These are phyloP conservation scores for Diplazon laetatorius DNA, from an alignment of 2,888 invertebrate genomes.

Conservation along the genomic window DNA sequence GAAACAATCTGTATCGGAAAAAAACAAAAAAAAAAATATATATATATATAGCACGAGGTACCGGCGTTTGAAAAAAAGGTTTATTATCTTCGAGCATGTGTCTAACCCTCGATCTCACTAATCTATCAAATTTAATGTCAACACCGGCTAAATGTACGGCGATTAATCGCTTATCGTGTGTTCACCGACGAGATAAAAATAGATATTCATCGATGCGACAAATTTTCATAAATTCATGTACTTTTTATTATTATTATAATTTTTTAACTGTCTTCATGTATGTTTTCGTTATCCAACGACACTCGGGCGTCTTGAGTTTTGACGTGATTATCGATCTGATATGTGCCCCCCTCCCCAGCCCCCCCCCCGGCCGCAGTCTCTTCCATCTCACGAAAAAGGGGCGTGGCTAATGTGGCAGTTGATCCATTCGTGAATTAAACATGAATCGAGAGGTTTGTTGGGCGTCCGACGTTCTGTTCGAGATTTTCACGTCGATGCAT, in stretches of 20 bases:
- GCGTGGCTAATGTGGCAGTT: slow-evolving; percentile 21
- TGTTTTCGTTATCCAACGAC: background rate
- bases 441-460: slow-evolving; percentile 40
- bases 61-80: no score
- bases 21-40: no score
- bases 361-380: background rate
- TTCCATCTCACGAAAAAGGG: background rate
- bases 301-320: slow-evolving; percentile 2
- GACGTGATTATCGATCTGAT: slow-evolving; percentile 5
- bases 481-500: slow-evolving; percentile 3
- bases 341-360: background rate
- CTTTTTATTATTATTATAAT: background rate
- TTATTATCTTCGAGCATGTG: background rate
- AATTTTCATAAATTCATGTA: background rate
- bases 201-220: background rate
- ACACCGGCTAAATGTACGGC: background rate
- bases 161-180: background rate
- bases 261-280: no score
- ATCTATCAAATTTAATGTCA: slow-evolving; percentile 7
- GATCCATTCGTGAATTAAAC: slow-evolving; percentile 44
- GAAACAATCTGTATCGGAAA: no score
- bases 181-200: background rate
- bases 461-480: slow-evolving; percentile 28
- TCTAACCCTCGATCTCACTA: background rate
- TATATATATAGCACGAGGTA: no score